Evolutionary conservation across 2,113 vertebrate genomes (phyloP).

Genomic region (Lontra canadensis): DNA sequence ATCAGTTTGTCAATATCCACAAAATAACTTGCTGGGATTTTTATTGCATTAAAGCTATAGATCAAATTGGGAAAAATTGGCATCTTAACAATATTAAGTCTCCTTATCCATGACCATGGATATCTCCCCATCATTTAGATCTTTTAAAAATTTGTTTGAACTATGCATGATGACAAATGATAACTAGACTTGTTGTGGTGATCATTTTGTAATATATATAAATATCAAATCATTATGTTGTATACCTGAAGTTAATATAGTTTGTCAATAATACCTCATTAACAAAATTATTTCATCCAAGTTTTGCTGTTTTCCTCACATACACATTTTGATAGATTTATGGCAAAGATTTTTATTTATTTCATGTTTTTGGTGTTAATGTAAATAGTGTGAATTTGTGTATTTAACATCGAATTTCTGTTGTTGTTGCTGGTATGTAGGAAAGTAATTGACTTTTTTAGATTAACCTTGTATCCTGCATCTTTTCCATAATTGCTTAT

Average conservation of each 20-base stretch:
- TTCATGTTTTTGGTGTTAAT: neutral
- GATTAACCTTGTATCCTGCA: neutral
- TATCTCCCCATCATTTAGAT: neutral
- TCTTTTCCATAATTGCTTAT: neutral
- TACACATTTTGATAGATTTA: neutral
- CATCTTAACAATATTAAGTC: neutral
- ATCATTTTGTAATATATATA: neutral
- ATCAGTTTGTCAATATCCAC: neutral
- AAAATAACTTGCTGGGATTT: neutral
- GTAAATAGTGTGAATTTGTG: neutral
- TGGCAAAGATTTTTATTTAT: neutral
- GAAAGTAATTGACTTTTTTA: neutral
- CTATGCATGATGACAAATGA: neutral
- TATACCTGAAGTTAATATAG: neutral
- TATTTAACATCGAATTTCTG: neutral
- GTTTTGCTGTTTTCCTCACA: neutral
- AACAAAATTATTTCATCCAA: neutral
- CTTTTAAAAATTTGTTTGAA: neutral
- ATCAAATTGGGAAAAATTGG: neutral
- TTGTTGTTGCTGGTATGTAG: neutral
- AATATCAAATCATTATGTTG: neutral
- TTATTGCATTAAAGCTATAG: neutral
- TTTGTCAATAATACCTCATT: neutral
- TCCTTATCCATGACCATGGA: neutral
- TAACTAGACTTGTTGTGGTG: neutral